Conservation (phyloP, 2,888 invertebrate genomes). For the Lasioglossum morio region DNA sequence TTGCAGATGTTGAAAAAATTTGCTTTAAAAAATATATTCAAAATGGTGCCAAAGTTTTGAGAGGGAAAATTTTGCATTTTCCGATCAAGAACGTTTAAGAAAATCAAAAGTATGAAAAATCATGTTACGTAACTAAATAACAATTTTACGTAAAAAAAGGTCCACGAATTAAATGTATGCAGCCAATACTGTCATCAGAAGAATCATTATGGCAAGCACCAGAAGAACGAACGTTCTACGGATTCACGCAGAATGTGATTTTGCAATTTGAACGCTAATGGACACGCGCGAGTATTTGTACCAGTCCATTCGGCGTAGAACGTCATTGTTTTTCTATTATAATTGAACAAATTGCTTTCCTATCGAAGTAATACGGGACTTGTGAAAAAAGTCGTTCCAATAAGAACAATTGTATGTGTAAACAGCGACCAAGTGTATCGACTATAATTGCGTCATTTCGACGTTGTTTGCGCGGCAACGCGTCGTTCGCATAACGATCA, state of each 20-base stretch:
- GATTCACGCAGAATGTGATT: background rate
- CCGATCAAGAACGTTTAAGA: background rate
- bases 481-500: slow-evolving; percentile 47
- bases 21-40: background rate
- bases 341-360: slow-evolving; percentile 51
- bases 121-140: background rate
- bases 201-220: background rate
- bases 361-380: background rate
- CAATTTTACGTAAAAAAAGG: background rate
- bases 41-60: background rate
- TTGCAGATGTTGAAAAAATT: too few relatives aligned
- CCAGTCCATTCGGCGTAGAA: background rate
- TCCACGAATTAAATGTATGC: background rate
- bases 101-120: background rate
- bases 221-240: background rate
- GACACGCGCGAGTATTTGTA: background rate
- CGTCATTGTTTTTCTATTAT: slow-evolving; percentile 39
- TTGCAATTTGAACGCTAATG: background rate
- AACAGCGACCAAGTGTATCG: slow-evolving; percentile 32
- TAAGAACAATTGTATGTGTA: slow-evolving; percentile 4
- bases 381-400: background rate
- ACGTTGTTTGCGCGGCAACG: slow-evolving; percentile 41
- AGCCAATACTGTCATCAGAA: background rate
- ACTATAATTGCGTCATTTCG: slow-evolving; percentile 45
- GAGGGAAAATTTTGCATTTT: background rate